These are phyloP conservation scores for Chelonia mydas DNA, from an alignment of 2,797 vertebrate genomes.

Conservation along the genomic window DNA sequence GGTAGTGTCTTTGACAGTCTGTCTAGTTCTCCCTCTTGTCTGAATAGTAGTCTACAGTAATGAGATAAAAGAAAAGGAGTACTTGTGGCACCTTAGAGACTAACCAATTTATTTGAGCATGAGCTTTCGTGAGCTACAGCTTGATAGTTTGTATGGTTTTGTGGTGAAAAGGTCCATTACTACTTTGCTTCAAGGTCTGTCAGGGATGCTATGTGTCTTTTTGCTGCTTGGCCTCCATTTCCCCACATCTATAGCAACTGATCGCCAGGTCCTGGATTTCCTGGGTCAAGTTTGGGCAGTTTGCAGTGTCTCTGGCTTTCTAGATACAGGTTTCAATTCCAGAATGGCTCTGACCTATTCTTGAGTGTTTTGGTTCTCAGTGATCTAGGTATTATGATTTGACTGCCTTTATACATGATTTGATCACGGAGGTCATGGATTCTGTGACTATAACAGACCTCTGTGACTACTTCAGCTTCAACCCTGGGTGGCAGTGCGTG, in stretches of 20 bases:
- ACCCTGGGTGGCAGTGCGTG: no score
- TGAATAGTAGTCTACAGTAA: background rate
- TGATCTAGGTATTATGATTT: rapidly evolving
- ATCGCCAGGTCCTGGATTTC: background rate
- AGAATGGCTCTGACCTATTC: background rate
- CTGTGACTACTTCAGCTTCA: no score
- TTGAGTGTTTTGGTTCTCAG: background rate
- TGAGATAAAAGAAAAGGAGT: no score
- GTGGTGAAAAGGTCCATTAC: background rate
- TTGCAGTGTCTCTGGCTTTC: background rate
- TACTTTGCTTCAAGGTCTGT: background rate
- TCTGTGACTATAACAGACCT: no score
- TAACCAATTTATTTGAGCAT: no score
- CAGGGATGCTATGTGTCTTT: background rate
- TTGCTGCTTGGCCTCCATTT: background rate
- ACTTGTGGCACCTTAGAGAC: no score
- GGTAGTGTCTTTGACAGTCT: rapidly evolving
- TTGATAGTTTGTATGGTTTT: background rate
- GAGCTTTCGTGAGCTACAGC: no score
- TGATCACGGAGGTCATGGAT: no score
- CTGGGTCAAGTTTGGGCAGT: no score
- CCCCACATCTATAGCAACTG: background rate
- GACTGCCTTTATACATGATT: background rate
- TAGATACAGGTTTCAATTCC: background rate
- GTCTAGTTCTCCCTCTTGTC: background rate